Percentiles rank a stretch among this genome's conserved stretches.
Evolutionary conservation across 2,888 invertebrate genomes (phyloP).

Genomic region (Cryptus viduatorius): DNA sequence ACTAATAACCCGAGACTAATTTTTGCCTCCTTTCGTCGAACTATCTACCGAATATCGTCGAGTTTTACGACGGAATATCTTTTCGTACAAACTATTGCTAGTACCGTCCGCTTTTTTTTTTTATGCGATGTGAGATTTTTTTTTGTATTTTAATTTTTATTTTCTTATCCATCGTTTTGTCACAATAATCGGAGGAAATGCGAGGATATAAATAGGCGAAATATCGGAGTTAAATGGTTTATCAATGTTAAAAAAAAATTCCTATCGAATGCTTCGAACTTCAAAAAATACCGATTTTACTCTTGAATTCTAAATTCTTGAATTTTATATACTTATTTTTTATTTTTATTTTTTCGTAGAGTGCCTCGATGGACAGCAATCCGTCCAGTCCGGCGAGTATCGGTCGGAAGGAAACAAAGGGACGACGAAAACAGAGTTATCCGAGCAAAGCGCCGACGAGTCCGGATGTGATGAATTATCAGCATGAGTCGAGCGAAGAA

Average conservation of each 20-base stretch:
- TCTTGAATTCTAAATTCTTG: too few relatives aligned
- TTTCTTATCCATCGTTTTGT: too few relatives aligned
- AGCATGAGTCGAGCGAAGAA: conserved; percentile 81
- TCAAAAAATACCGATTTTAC: too few relatives aligned
- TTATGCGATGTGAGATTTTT: too few relatives aligned
- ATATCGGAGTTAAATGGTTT: too few relatives aligned
- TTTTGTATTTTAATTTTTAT: too few relatives aligned
- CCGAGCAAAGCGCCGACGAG: conserved; percentile 88
- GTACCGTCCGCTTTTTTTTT: too few relatives aligned
- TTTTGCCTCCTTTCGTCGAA: conserved; percentile 17
- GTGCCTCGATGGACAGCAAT: conserved; percentile 83
- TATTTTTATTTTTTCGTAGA: conserved; percentile 69
- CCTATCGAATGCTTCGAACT: too few relatives aligned
- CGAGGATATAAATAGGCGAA: too few relatives aligned
- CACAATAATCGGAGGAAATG: too few relatives aligned
- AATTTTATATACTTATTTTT: too few relatives aligned
- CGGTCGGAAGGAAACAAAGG: conserved; percentile 87
- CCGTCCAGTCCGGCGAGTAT: conserved; percentile 84
- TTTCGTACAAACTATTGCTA: background rate
- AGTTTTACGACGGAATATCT: background rate
- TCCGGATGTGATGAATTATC: conserved; percentile 81
- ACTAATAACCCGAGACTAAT: conserved; percentile 18
- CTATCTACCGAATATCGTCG: background rate
- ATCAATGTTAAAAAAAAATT: too few relatives aligned
- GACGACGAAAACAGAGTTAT: conserved; percentile 93